Base-by-base conservation (phyloP, 2,888 invertebrate genomes). In the Oeneis ivallda region DNA sequence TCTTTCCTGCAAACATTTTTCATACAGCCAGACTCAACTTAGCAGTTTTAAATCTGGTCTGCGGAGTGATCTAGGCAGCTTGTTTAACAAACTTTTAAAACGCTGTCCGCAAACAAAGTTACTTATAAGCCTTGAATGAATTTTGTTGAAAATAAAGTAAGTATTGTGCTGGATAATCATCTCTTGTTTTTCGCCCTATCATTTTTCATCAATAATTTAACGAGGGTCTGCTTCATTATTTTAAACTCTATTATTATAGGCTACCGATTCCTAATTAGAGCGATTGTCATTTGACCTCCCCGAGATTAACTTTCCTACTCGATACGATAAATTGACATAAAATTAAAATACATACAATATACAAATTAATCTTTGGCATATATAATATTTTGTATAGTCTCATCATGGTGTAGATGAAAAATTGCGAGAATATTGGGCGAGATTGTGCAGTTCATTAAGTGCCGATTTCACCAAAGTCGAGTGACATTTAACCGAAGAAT, bases 61-160 rank as follows among this genome's bases (percentile, higher is more conserved):
- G 13, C 45, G 32, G 45, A 45, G 9, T 60, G 37, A 39, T 60
- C 47, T 37, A 37, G 60, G 37, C 37, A 54, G 39, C 37, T 60
- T 49, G 39, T 50, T 60, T 60, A 60, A 60, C 39, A 19, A 49
- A 60, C 49, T 60, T 60, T 60, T 60, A 47, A 34, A 60, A 50
- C 15, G 37, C 49, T 50, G 19, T 49, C 60, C n/a, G 37, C 60
- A 39, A 49, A 60, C 60, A 37, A 60, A 37, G 37, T 50, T 19
- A 26, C 37, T 37, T 60, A 13, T 49, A 60, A 60, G 60, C 47
- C 49, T 60, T 37, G 37, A 37, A 39, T 37, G 37, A 37, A 39
- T 56, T 37, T 15, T 47, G 15, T n/a, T 47, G 2, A 34, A 58
- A 58, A 47, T 37, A 54, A 54, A 34, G 19, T 50, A 50, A 11